Evolutionary conservation across 2,113 vertebrate genomes (phyloP).

Genomic region (Ammodytes marinus): DNA sequence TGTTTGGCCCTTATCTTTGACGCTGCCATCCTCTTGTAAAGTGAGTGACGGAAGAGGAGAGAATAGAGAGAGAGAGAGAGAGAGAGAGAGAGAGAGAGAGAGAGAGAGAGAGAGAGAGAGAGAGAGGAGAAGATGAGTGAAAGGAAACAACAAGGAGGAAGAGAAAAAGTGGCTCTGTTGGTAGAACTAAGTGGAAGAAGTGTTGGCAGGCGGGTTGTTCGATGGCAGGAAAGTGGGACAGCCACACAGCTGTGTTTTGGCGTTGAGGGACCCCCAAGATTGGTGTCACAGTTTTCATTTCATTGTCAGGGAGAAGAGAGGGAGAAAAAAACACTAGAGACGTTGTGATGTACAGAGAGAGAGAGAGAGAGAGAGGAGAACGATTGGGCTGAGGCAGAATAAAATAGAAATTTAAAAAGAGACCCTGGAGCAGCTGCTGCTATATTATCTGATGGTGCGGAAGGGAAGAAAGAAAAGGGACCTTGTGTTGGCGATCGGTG

Average conservation of each 20-base stretch:
- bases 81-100: too few species aligned
- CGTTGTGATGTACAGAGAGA: conserved; percentile 48
- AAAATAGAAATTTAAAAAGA: conserved; percentile 25
- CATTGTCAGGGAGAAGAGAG: conserved; percentile 80
- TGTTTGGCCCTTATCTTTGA: conserved; percentile 80
- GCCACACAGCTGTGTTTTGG: conserved; percentile 83
- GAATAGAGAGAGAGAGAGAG: conserved; percentile 31
- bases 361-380: conserved; percentile 19
- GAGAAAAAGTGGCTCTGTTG: conserved; percentile 54
- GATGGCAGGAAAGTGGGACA: conserved; percentile 85
- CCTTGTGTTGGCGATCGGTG: background rate
- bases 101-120: too few species aligned
- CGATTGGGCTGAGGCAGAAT: conserved; percentile 22
- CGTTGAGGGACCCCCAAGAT: conserved; percentile 79
- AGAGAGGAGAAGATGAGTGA: conserved; percentile 43
- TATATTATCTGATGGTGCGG: conserved; percentile 59
- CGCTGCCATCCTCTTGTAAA: conserved; percentile 67
- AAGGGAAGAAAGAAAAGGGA: background rate
- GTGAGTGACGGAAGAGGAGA: conserved; percentile 67
- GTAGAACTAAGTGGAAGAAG: conserved; percentile 70
- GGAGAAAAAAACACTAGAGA: conserved; percentile 60
- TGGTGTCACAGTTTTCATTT: conserved; percentile 82
- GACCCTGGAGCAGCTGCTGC: conserved; percentile 64
- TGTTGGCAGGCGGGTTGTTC: conserved; percentile 72
- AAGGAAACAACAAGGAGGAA: conserved; percentile 43